A percentile compares a stretch with the other conserved stretches of the same genome.
These are phyloP conservation scores for Catharus minimus DNA, from an alignment of 2,113 vertebrate genomes.

Conservation along the genomic window DNA sequence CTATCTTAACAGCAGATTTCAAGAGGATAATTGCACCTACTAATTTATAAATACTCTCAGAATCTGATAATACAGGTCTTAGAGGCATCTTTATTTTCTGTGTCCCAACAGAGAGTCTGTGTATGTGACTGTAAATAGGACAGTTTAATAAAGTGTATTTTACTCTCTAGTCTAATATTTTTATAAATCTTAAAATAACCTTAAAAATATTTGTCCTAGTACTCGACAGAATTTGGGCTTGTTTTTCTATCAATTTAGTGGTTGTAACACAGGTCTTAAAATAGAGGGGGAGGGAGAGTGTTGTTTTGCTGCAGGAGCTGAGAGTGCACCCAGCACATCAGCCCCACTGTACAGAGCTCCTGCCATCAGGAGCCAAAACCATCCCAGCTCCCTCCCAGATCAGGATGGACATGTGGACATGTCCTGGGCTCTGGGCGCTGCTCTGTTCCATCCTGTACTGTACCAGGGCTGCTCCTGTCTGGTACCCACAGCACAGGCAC, in stretches of 20 bases:
- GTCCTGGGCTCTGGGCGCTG: not conserved
- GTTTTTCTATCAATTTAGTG: constrained; percentile 29
- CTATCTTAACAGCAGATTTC: not conserved
- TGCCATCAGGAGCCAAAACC: fast-evolving
- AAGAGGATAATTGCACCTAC: not conserved
- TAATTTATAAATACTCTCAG: not conserved
- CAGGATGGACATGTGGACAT: not conserved
- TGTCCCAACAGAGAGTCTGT: not conserved
- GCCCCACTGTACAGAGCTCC: not conserved
- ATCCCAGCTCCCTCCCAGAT: not conserved
- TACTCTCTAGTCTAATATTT: not conserved
- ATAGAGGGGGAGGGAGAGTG: not conserved
- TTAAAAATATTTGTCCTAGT: constrained; percentile 35
- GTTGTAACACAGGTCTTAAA: not conserved
- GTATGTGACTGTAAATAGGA: not conserved
- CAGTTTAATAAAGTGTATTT: not conserved
- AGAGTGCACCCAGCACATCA: not conserved
- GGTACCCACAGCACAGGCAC: not conserved
- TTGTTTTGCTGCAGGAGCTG: not conserved
- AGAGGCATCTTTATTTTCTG: not conserved
- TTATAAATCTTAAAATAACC: constrained; percentile 45
- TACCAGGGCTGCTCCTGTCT: fast-evolving
- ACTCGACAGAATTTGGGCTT: constrained; percentile 5
- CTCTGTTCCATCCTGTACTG: not conserved
- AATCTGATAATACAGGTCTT: not conserved